phyloP scores from a whole-genome alignment of 2,797 vertebrate genomes.

The Schizothorax lantsangensis region DNA sequence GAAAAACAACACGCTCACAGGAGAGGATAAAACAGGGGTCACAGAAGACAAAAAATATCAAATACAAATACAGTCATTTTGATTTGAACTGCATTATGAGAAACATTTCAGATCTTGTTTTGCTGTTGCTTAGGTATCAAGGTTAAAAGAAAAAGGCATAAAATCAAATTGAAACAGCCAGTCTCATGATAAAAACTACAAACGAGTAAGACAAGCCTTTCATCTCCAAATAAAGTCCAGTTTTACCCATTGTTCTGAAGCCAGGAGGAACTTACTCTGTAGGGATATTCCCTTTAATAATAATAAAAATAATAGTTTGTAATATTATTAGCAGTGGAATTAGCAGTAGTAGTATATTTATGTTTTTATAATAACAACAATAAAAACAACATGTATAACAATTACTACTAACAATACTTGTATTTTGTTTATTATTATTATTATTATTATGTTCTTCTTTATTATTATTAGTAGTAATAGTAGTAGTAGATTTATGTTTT shows the following conservation, averaged over 20 bases:
- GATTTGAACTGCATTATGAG: not conserved
- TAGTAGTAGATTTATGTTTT: not conserved
- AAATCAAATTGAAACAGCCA: not conserved
- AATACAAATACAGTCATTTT: not conserved
- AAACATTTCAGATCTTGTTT: not conserved
- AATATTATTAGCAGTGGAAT: not conserved
- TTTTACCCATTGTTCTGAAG: not conserved
- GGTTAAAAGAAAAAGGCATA: not conserved
- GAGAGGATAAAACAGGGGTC: constrained; percentile 92
- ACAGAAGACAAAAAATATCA: constrained; percentile 59
- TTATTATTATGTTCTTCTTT: not conserved
- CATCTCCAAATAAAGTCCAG: not conserved
- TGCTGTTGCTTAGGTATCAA: not conserved
- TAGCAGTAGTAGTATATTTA: not conserved
- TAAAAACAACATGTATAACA: not conserved
- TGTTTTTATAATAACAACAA: not conserved
- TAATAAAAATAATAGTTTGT: not conserved
- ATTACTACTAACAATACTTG: not conserved
- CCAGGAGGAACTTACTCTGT: not conserved
- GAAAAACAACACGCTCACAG: constrained; percentile 88
- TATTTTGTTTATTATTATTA: not conserved
- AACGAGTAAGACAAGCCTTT: not conserved
- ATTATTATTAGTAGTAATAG: not conserved
- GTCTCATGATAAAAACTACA: not conserved
- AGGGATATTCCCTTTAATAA: not conserved